Conservation (phyloP, 2,113 vertebrate genomes). For the Odocoileus virginianus region DNA sequence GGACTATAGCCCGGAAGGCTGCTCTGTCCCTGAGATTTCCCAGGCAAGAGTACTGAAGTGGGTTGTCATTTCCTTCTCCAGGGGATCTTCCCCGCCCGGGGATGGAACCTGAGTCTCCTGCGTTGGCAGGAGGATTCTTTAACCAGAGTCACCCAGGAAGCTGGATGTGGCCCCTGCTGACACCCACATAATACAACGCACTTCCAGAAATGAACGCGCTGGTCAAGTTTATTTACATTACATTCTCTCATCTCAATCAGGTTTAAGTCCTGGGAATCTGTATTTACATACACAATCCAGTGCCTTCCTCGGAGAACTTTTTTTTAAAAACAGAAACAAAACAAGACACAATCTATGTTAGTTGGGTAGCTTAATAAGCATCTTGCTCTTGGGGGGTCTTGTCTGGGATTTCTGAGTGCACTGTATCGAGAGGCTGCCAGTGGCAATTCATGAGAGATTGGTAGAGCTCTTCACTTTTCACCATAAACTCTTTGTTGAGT, state of each 20-base stretch:
- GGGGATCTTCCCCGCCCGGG: not conserved
- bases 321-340: not conserved
- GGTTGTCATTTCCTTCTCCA: not conserved
- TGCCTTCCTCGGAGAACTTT: not conserved
- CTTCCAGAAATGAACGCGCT: not conserved
- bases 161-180: not conserved
- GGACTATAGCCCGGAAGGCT: not conserved
- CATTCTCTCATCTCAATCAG: not conserved
- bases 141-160: not conserved
- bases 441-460: conserved; percentile 91
- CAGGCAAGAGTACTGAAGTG: not conserved
- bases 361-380: not conserved
- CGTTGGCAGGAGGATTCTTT: not conserved
- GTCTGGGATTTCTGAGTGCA: conserved; percentile 84
- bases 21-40: not conserved
- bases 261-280: not conserved
- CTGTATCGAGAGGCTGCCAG: conserved; percentile 91
- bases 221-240: not conserved
- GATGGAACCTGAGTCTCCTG: not conserved
- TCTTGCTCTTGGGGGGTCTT: conserved; percentile 66
- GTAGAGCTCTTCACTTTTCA: conserved; percentile 92
- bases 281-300: not conserved
- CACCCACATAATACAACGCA: not conserved
- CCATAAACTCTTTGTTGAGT: conserved; percentile 91
- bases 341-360: not conserved